Percentiles rank a stretch among this genome's conserved stretches.
phyloP scores from a whole-genome alignment of 2,113 vertebrate genomes.

The Pimephales promelas region DNA sequence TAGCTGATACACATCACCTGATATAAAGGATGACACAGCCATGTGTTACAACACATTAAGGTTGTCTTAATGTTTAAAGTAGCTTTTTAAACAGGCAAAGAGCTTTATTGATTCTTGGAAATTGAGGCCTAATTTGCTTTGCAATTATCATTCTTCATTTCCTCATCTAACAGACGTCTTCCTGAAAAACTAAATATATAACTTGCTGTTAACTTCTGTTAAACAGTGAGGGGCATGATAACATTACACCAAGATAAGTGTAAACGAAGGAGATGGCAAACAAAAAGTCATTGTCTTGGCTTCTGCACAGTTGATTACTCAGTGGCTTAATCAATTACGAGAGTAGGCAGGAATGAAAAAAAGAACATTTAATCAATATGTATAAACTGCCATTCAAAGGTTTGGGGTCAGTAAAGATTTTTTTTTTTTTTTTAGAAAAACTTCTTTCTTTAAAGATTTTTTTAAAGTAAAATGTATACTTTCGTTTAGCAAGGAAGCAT shows the following conservation, averaged over 20 bases:
- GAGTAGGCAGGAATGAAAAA: no score
- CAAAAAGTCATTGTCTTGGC: not conserved
- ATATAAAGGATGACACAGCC: not conserved
- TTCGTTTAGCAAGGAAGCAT: no score
- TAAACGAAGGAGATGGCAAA: conserved; percentile 34
- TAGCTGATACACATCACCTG: not conserved
- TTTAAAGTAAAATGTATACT: no score
- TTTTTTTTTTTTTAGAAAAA: no score
- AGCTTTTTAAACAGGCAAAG: not conserved
- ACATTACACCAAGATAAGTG: conserved; percentile 5
- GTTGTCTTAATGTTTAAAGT: not conserved
- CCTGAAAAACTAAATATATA: conserved; percentile 38
- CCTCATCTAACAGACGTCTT: conserved; percentile 22
- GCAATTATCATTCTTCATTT: not conserved
- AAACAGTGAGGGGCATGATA: not conserved
- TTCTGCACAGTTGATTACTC: not conserved
- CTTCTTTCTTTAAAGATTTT: no score
- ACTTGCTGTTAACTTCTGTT: not conserved
- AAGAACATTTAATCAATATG: not conserved
- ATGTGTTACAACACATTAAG: not conserved
- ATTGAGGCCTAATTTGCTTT: conserved; percentile 11
- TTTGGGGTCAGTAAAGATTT: not conserved
- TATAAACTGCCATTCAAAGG: not conserved
- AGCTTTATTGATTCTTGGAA: not conserved
- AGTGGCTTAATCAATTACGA: not conserved